phyloP scores from a whole-genome alignment of 2,888 invertebrate genomes.

The Mesodorylaimus sp. region DNA sequence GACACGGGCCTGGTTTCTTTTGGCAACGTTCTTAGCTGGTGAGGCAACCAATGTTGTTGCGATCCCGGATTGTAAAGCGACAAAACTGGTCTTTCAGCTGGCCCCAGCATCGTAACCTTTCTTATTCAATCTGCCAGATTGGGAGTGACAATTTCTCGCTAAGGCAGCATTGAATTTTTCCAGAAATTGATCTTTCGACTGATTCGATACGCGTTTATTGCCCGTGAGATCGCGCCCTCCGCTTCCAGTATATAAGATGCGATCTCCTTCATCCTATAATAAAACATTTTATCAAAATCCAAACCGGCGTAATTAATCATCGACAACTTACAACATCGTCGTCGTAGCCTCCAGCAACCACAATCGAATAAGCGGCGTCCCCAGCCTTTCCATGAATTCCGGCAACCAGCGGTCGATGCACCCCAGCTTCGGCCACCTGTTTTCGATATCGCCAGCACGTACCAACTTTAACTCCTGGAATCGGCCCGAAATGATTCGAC shows the following conservation, averaged over 20 bases:
- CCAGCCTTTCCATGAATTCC: slow-evolving; percentile 61
- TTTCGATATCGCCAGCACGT: slow-evolving; percentile 52
- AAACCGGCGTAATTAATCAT: slow-evolving; percentile 2
- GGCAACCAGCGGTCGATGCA: slow-evolving; percentile 61
- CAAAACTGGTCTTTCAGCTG: too few species aligned
- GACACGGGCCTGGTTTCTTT: too few species aligned
- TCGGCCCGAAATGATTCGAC: slow-evolving; percentile 55
- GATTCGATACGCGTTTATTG: slow-evolving; percentile 58
- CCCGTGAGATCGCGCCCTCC: slow-evolving; percentile 64
- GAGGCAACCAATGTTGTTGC: too few species aligned
- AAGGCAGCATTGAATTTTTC: slow-evolving; percentile 59
- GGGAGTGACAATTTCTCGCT: slow-evolving; percentile 56
- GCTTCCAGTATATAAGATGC: slow-evolving; percentile 63
- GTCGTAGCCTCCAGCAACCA: slow-evolving; percentile 61
- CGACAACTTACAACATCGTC: slow-evolving; percentile 44
- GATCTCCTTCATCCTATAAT: slow-evolving; percentile 49
- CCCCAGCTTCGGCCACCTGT: slow-evolving; percentile 56
- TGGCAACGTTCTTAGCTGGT: too few species aligned
- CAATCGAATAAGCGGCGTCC: slow-evolving; percentile 58
- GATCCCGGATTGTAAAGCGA: too few species aligned
- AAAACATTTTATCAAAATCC: not conserved
- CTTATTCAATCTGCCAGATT: slow-evolving; percentile 43
- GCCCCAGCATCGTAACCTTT: slow-evolving; percentile 48
- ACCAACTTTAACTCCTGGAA: slow-evolving; percentile 66
- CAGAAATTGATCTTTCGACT: slow-evolving; percentile 57